Base-by-base conservation (phyloP, 2,888 invertebrate species). In the Hipparchia semele region DNA sequence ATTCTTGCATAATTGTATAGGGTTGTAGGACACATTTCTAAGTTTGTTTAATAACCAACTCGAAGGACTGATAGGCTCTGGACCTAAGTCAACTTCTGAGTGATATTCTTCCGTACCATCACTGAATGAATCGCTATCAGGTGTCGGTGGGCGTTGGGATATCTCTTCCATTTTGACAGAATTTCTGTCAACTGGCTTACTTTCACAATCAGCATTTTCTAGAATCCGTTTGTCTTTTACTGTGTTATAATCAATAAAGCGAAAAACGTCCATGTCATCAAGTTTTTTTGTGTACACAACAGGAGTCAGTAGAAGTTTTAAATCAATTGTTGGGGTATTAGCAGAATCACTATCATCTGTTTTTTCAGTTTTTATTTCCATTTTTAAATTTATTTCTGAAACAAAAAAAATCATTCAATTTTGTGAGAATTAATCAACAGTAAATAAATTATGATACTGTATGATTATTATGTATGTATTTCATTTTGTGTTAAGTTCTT, bases 1-100 rank as follows among this genome's bases (percentile, higher is more conserved):
- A 81, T 94, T 94, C 80, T 91, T 92, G 73, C 91, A 91, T 5
- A 94, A 70, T 54, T 87, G 83, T 79, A 91, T 87, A 0, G 90
- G 88, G 77, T 89, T 86, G 66, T 93, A 93, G 2, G 72, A 81
- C n/a, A 87, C 85, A 70, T 81, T 80, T 76, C 80, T 84, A 1
- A 91, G 92, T 81, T 92, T 93, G 79, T 86, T 83, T 51, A 92
- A 80, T 65, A 92, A 78, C 73, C 82, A 81, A 80, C 88, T 92
- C 0, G 87, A 81, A 45, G 77, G 54, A 78, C 87, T 87, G 1
- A 92, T 10, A 62, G 45, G 61, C 23, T 72, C 33, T 53, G 65
- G 68, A 45, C 60, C 58, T 56, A 39, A 59, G 54, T 73, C 59
- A 6, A 67, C 58, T 61, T 78, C 71, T 45, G 68, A 39, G n/a